Percentiles rank a stretch among this genome's conserved stretches.
These are phyloP conservation scores for Oostethus manadensis DNA, from an alignment of 2,113 vertebrate genomes.

Conservation along the genomic window DNA sequence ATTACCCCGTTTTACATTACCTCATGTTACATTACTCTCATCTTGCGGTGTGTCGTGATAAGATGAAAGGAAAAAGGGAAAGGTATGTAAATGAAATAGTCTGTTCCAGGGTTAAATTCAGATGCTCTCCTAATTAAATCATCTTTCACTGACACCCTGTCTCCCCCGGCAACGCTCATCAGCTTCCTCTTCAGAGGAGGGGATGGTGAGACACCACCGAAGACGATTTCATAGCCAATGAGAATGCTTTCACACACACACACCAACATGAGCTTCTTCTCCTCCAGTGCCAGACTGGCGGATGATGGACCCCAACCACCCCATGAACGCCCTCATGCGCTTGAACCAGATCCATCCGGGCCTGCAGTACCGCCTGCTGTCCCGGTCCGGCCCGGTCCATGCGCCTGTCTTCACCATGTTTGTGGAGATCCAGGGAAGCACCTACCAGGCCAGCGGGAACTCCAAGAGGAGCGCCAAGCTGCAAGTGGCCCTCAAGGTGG, in stretches of 20 bases:
- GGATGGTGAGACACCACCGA: no score
- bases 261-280: neutral
- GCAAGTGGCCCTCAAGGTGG: conserved; percentile 92
- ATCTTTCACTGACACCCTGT: conserved; percentile 9
- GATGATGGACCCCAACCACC: conserved; percentile 87
- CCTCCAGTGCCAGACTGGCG: conserved; percentile 87
- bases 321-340: conserved; percentile 94
- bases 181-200: neutral
- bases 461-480: conserved; percentile 97
- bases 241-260: conserved; percentile 22
- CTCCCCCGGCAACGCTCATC: conserved; percentile 29
- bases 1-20: no score
- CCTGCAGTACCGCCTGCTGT: conserved; percentile 91
- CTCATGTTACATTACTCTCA: no score
- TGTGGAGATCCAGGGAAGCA: conserved; percentile 88
- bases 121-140: no score
- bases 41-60: no score
- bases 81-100: no score
- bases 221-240: conserved; percentile 60
- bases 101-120: no score
- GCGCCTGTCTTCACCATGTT: conserved; percentile 97
- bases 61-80: no score
- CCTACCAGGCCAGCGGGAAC: conserved; percentile 89
- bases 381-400: conserved; percentile 93
- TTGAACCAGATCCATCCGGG: conserved; percentile 95